These are phyloP conservation scores for Leptopilina myrica DNA, from an alignment of 2,888 invertebrate species.

Conservation along the genomic window DNA sequence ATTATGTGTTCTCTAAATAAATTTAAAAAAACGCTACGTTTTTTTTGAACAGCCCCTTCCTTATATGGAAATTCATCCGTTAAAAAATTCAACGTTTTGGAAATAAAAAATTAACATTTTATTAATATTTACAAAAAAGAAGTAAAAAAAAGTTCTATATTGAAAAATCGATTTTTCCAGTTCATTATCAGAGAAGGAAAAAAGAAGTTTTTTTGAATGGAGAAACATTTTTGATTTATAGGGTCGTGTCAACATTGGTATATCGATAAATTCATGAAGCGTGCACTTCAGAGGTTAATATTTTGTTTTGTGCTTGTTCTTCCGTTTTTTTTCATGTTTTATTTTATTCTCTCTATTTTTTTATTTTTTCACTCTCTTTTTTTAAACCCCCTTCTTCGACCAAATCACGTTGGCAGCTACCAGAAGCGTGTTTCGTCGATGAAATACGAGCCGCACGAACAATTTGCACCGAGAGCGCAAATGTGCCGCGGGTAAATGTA, in stretches of 20 bases:
- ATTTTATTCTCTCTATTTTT: conserved; percentile 27
- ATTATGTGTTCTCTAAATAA: too few relatives aligned
- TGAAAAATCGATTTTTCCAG: background rate
- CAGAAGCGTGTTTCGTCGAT: conserved; percentile 47
- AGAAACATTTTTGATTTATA: conserved; percentile 10
- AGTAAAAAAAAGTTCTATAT: too few relatives aligned
- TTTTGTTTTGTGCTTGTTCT: conserved; percentile 42
- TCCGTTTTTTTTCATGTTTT: conserved; percentile 39
- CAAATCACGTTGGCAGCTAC: conserved; percentile 51
- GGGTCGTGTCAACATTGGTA: conserved; percentile 1
- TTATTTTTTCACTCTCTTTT: conserved; percentile 37
- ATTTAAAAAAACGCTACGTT: too few relatives aligned
- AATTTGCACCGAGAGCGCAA: conserved; percentile 51
- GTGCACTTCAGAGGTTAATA: conserved; percentile 47
- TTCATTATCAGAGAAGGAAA: background rate
- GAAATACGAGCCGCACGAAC: conserved; percentile 52
- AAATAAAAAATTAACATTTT: too few relatives aligned
- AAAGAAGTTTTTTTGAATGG: background rate
- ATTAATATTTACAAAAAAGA: too few relatives aligned
- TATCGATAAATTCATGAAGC: conserved; percentile 30
- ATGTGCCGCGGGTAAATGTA: conserved; percentile 46
- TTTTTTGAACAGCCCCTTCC: too few relatives aligned
- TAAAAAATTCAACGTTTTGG: too few relatives aligned
- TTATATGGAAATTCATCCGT: too few relatives aligned
- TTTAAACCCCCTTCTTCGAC: conserved; percentile 30